Conservation (phyloP, 2,888 invertebrate species). For the Orchesellides sinensis region DNA sequence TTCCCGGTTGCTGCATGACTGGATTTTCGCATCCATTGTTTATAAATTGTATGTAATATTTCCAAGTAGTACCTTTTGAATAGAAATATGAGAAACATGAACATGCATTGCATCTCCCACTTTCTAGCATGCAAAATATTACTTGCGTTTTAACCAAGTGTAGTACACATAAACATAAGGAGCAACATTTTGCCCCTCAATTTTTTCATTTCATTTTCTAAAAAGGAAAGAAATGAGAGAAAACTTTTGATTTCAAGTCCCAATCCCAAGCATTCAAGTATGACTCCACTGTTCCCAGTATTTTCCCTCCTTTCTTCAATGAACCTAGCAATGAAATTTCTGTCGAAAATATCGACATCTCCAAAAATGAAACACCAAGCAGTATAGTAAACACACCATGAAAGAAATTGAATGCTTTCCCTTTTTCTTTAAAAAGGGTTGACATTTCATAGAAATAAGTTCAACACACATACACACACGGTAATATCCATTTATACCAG, state of each 20-base stretch:
- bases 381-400: conserved; percentile 14
- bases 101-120: background rate
- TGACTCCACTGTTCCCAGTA: background rate
- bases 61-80: too few relatives aligned
- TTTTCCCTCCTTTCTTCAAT: background rate
- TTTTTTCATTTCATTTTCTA: conserved; percentile 5
- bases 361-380: conserved; percentile 2
- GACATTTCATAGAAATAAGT: conserved; percentile 45
- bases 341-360: background rate
- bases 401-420: conserved; percentile 30
- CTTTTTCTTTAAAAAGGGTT: conserved; percentile 14
- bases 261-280: conserved; percentile 6
- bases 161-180: background rate
- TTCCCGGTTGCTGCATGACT: conserved; percentile 32
- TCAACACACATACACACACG: background rate
- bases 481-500: too few relatives aligned
- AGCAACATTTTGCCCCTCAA: background rate
- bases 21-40: conserved; percentile 9
- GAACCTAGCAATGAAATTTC: background rate
- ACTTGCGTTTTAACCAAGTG: background rate
- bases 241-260: conserved; percentile 1
- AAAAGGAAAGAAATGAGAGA: background rate
- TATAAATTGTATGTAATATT: background rate
- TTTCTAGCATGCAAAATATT: background rate
- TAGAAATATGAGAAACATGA: background rate